Base-by-base conservation (phyloP, 2,113 vertebrate species). In the Callipepla squamata region DNA sequence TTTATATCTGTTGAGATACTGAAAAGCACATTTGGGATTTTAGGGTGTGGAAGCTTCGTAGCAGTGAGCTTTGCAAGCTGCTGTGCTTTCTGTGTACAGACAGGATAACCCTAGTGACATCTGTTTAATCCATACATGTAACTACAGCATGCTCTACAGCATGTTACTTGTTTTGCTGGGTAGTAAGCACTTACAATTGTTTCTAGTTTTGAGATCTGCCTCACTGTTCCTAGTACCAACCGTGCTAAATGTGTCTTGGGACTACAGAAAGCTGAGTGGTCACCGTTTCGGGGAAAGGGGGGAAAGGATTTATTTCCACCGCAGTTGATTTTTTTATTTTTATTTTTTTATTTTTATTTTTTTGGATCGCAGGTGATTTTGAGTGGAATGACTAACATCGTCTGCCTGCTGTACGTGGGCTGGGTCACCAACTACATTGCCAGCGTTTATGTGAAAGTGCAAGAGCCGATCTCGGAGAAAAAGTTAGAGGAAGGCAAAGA, bases 401-500 rank as follows among this genome's bases (percentile, higher is more conserved):
- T 99, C 85, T 99, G 99, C 96, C 97, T 99, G 97, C 98, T 99
- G 62, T 99, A 99, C 94, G 99, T 99, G 96, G 99, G 99, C 94
- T 99, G 99, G 99, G 99, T 99, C 44, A 99, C 99, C 97, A 99
- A 99, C 97, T 99, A 99, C 97, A 99, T 99, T 91, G 99, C 99
- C 94, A 99, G 98, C 44, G 98, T 99, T 79, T 99, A 99, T 95
- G 98, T 99, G 95, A 98, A 98, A 97, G 99, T 99, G 72, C 99
- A 99, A 94, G 97, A 98, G 97, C 99, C 99, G 70, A 96, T 98
- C 84, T 97, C 98, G 13, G 99, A 98, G 77, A 98, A 98, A 98
- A 99, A 99, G 98, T 98, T 99, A 81, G 98, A 99, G 92, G 98
- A 98, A 68, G 98, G 99, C 97, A 98, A 98, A 97, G 99, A 99